phyloP scores from a whole-genome alignment of 1,140 invertebrate species.

The Drosophila repletoides region DNA sequence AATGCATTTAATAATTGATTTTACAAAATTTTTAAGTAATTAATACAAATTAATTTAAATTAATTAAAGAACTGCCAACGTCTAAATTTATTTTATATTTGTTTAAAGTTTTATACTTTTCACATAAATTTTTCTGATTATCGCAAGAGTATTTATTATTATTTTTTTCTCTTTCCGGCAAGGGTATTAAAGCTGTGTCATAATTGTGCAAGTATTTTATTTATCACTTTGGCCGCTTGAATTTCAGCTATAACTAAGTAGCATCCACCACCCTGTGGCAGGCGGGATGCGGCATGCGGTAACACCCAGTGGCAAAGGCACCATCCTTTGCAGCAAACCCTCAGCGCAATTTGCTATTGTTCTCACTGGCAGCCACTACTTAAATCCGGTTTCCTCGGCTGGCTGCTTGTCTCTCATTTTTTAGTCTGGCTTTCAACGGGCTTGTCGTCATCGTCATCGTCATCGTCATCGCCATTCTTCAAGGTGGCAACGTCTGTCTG shows the following conservation, averaged over 20 bases:
- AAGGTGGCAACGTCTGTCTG: conserved; percentile 33
- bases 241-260: conserved; percentile 61
- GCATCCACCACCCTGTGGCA: conserved; percentile 50
- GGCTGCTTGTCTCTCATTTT: conserved; percentile 58
- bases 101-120: no score
- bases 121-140: no score
- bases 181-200: conserved; percentile 4
- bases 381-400: conserved; percentile 68
- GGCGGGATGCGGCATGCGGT: no score
- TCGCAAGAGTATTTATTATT: no score
- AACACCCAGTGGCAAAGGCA: conserved; percentile 1
- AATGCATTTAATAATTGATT: no score
- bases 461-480: conserved; percentile 36
- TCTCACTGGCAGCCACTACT: conserved; percentile 60
- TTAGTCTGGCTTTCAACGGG: conserved; percentile 34
- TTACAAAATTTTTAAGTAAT: no score
- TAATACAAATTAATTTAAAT: no score
- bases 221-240: conserved; percentile 28
- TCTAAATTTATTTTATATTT: no score
- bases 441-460: conserved; percentile 39
- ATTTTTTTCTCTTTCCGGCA: neutral
- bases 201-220: conserved; percentile 17
- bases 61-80: no score
- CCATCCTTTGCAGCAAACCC: no score
- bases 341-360: conserved; percentile 44